Conservation (phyloP, 1,140 invertebrate genomes). For the Drosophila leontia region DNA sequence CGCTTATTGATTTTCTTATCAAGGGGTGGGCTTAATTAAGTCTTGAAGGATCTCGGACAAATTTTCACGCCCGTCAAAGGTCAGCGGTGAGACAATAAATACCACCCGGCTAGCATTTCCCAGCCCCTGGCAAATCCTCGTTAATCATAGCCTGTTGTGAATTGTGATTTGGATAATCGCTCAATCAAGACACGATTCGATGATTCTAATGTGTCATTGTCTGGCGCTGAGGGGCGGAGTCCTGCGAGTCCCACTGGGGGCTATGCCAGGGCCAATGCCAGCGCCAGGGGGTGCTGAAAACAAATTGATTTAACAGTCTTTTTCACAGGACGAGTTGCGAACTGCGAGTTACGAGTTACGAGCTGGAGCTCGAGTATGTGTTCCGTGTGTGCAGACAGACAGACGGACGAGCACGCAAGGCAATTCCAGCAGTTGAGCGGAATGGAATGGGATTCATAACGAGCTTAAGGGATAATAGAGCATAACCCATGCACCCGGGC, state of each 20-base stretch:
- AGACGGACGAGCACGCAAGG: conserved; percentile 58
- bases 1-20: conserved; percentile 74
- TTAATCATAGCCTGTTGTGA: conserved; percentile 51
- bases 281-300: conserved; percentile 43
- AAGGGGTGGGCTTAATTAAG: conserved; percentile 63
- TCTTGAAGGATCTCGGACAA: conserved; percentile 38
- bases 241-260: conserved; percentile 3
- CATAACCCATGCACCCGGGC: conserved; percentile 29
- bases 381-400: conserved; percentile 26
- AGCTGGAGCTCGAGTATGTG: conserved; percentile 17
- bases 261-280: neutral
- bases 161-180: conserved; percentile 72
- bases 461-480: conserved; percentile 66
- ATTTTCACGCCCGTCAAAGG: conserved; percentile 46
- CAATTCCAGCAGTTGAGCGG: conserved; percentile 50
- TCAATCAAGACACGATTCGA: conserved; percentile 68
- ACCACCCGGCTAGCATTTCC: neutral
- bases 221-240: conserved; percentile 27
- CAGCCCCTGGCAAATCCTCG: conserved; percentile 12
- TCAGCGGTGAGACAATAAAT: conserved; percentile 59
- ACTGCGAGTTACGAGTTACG: conserved; percentile 14
- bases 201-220: conserved; percentile 65
- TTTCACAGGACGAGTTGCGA: conserved; percentile 32
- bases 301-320: conserved; percentile 79
- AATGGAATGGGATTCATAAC: conserved; percentile 52